phyloP scores from a whole-genome alignment of 2,888 invertebrate genomes.

The Xylota sylvarum region DNA sequence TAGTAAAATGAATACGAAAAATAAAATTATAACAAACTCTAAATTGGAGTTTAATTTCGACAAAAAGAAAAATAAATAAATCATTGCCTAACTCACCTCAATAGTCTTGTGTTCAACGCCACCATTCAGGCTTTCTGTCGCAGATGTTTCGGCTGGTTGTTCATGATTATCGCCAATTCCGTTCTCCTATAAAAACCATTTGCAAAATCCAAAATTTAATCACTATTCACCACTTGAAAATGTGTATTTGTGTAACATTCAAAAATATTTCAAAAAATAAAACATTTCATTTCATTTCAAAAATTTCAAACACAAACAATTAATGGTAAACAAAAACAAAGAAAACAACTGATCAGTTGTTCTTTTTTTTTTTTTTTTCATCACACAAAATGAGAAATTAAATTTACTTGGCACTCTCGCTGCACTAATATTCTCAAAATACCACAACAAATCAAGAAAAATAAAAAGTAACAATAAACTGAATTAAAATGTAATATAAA shows the following conservation, averaged over 20 bases:
- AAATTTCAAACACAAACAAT: slow-evolving; percentile 30
- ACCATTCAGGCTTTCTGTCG: slow-evolving; percentile 79
- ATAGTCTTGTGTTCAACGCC: slow-evolving; percentile 78
- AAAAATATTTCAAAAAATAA: neutral
- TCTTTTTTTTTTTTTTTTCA: neutral
- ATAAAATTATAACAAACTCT: slow-evolving; percentile 6
- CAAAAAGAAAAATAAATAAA: neutral
- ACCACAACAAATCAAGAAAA: slow-evolving; percentile 19
- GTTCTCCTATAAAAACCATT: slow-evolving; percentile 77
- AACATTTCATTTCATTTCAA: slow-evolving; percentile 49
- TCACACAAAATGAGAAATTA: slow-evolving; percentile 70
- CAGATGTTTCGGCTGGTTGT: slow-evolving; percentile 78
- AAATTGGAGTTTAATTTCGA: neutral
- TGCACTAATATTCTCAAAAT: slow-evolving; percentile 14
- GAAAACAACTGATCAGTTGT: neutral
- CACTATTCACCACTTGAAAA: slow-evolving; percentile 6
- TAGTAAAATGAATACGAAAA: slow-evolving; percentile 24
- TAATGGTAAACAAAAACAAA: slow-evolving; percentile 16
- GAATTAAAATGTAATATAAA: slow-evolving; percentile 1
- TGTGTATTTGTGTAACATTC: neutral
- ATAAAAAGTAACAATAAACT: slow-evolving; percentile 20
- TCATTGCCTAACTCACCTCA: slow-evolving; percentile 65
- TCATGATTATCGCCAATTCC: slow-evolving; percentile 78
- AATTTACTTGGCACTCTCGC: slow-evolving; percentile 47
- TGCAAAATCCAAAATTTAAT: slow-evolving; percentile 28